Percentiles rank a stretch among this genome's conserved stretches.
These are phyloP conservation scores for Drosophila hydei DNA, from an alignment of 1,140 invertebrate genomes.

Conservation along the genomic window DNA sequence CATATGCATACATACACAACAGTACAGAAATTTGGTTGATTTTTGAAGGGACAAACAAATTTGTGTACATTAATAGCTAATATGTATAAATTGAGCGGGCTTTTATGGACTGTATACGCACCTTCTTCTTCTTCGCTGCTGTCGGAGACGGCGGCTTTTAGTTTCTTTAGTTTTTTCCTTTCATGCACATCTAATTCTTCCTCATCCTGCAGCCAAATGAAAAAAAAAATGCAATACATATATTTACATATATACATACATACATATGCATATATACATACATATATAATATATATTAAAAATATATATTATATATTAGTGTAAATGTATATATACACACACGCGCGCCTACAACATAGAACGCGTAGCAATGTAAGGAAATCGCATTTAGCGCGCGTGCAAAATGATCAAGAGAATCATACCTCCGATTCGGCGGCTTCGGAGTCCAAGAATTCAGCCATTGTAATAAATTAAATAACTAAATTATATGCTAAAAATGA, in stretches of 20 bases:
- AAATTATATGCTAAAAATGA: slow-evolving; percentile 75
- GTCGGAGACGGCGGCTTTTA: slow-evolving; percentile 87
- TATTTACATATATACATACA: slow-evolving; percentile 18
- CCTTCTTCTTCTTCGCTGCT: slow-evolving; percentile 87
- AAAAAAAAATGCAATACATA: slow-evolving; percentile 26
- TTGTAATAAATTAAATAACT: slow-evolving; percentile 83
- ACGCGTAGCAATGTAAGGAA: slow-evolving; percentile 46
- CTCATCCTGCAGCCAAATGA: slow-evolving; percentile 85
- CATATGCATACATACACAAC: neutral
- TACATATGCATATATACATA: neutral
- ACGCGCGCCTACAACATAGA: slow-evolving; percentile 27
- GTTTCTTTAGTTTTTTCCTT: slow-evolving; percentile 87
- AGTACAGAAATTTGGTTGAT: neutral
- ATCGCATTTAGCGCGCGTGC: slow-evolving; percentile 21
- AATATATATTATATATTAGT: too few relatives aligned
- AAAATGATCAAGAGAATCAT: slow-evolving; percentile 6
- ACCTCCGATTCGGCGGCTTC: slow-evolving; percentile 93
- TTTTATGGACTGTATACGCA: slow-evolving; percentile 49
- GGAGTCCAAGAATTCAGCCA: slow-evolving; percentile 92
- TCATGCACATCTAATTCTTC: slow-evolving; percentile 87
- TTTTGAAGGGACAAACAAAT: neutral
- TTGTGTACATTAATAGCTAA: neutral
- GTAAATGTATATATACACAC: slow-evolving; percentile 23
- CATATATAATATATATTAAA: slow-evolving; percentile 13
- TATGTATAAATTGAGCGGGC: slow-evolving; percentile 3